These are phyloP conservation scores for Drosophila helvetica DNA, from an alignment of 2,888 invertebrate genomes.

Conservation along the genomic window DNA sequence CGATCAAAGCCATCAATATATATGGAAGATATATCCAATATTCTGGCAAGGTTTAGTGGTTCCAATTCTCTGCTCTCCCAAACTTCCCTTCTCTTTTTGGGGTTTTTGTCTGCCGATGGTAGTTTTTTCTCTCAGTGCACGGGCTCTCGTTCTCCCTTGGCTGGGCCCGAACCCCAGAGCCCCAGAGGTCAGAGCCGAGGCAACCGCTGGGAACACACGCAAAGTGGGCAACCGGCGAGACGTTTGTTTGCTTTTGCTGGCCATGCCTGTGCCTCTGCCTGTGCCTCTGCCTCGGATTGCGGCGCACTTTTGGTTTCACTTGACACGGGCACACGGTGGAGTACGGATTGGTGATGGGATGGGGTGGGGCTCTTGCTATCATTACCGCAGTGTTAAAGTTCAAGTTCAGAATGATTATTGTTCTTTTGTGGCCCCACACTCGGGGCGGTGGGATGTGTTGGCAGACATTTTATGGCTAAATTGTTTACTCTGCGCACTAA, in stretches of 20 bases:
- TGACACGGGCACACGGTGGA: slow-evolving; percentile 42
- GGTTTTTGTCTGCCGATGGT: too few relatives aligned
- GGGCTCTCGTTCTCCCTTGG: slow-evolving; percentile 2
- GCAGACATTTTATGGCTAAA: slow-evolving; percentile 6
- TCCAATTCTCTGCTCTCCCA: too few relatives aligned
- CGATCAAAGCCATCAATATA: too few relatives aligned
- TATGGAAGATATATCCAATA: neutral
- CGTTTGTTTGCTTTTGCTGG: slow-evolving; percentile 60
- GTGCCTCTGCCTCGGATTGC: slow-evolving; percentile 9
- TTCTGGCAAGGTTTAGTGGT: too few relatives aligned
- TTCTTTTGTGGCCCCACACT: slow-evolving; percentile 24
- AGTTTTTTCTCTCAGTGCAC: slow-evolving; percentile 22
- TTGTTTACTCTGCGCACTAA: slow-evolving; percentile 39
- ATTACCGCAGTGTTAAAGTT: slow-evolving; percentile 67
- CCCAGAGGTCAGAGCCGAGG: slow-evolving; percentile 66
- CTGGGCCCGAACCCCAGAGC: slow-evolving; percentile 35
- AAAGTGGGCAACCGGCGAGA: slow-evolving; percentile 67
- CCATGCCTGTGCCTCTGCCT: neutral
- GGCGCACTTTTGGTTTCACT: slow-evolving; percentile 74
- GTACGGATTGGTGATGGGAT: too few relatives aligned
- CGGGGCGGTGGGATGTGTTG: neutral
- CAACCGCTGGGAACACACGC: slow-evolving; percentile 71
- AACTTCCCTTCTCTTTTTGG: too few relatives aligned
- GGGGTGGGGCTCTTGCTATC: slow-evolving; percentile 26
- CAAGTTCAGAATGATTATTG: slow-evolving; percentile 72